A percentile compares a stretch with the other conserved stretches of the same genome.
These are phyloP conservation scores for Battus philenor DNA, from an alignment of 1,140 invertebrate species.

Conservation along the genomic window DNA sequence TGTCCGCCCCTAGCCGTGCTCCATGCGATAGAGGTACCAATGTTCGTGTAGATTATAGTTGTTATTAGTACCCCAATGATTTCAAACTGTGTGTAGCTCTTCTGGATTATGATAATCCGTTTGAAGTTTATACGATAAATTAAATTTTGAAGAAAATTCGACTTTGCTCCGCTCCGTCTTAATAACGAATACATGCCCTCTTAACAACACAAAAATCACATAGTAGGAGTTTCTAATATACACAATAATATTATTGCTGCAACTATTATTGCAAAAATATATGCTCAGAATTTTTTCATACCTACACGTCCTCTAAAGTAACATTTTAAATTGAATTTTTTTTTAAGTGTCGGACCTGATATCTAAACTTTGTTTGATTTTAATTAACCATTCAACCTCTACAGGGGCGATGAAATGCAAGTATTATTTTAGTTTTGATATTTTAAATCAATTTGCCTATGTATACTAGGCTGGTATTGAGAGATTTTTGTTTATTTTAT, in stretches of 20 bases:
- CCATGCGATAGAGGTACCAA: slow-evolving; percentile 38
- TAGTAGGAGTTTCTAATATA: no score
- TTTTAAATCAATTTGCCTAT: no score
- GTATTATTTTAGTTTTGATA: background rate
- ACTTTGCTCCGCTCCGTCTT: no score
- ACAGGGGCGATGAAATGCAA: slow-evolving; percentile 19
- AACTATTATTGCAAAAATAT: no score
- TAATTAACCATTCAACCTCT: slow-evolving; percentile 50
- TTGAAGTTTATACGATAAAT: background rate
- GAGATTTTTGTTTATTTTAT: no score
- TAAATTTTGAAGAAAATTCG: no score
- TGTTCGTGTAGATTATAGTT: slow-evolving; percentile 38
- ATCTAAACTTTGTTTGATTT: slow-evolving; percentile 44
- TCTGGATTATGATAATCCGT: background rate
- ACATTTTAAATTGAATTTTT: background rate
- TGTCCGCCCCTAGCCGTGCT: slow-evolving; percentile 33
- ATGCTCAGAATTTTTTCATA: no score
- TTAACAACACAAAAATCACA: no score
- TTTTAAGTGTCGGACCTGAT: slow-evolving; percentile 3
- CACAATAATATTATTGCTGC: no score
- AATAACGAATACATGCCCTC: no score
- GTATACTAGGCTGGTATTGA: no score
- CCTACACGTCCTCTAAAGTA: no score
- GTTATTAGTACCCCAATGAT: slow-evolving; percentile 20
- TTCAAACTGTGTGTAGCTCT: background rate